phyloP scores from a whole-genome alignment of 2,113 vertebrate genomes.

The Smithornis capensis region DNA sequence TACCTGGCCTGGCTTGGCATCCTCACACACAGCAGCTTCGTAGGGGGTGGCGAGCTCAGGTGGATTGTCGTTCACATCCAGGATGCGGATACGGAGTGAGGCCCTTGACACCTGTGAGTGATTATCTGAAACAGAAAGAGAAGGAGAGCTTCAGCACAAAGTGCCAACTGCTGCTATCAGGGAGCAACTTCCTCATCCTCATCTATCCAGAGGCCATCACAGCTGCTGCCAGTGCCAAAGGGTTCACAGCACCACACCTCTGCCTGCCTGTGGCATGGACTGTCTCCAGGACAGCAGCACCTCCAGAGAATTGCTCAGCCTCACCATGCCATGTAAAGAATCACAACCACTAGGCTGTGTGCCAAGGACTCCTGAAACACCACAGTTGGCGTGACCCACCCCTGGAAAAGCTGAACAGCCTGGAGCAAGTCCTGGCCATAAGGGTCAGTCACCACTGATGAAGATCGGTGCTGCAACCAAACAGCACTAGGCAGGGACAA shows the following conservation, averaged over 20 bases:
- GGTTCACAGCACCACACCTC: neutral
- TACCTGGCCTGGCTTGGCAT: slow-evolving; percentile 95
- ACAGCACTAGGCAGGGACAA: neutral
- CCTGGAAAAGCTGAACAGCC: neutral
- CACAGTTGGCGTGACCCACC: no score
- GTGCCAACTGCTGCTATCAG: neutral
- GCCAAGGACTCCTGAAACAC: neutral
- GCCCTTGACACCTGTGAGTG: slow-evolving; percentile 85
- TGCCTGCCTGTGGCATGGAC: accelerated
- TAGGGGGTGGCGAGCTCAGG: slow-evolving; percentile 93
- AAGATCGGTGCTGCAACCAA: neutral
- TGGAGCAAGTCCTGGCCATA: neutral
- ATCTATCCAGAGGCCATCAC: accelerated
- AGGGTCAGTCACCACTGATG: neutral
- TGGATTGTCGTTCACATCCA: slow-evolving; percentile 97
- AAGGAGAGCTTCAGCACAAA: neutral
- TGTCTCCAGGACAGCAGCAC: neutral
- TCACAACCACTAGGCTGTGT: neutral
- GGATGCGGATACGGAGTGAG: slow-evolving; percentile 89
- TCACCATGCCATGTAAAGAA: neutral
- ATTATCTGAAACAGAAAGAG: slow-evolving; percentile 80
- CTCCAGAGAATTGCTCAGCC: neutral
- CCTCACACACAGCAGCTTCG: slow-evolving; percentile 92
- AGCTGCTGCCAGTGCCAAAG: neutral
- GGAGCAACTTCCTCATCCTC: neutral